Evolutionary conservation across 2,888 invertebrate species (phyloP).

Genomic region (Eretmocerus hayati): DNA sequence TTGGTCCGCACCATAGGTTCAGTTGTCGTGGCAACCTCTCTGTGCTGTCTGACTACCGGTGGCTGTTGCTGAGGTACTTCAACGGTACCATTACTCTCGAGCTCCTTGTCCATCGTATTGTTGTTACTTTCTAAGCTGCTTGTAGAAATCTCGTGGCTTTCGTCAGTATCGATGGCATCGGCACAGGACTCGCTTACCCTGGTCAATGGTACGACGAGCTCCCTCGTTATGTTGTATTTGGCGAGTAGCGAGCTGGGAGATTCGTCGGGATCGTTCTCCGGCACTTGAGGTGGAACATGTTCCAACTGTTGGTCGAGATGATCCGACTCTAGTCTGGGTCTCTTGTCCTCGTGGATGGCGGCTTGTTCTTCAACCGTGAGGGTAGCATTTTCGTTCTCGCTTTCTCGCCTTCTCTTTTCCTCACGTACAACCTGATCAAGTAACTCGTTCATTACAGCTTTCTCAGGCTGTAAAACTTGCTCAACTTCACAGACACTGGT

Average conservation of each 20-base stretch:
- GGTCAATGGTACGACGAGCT: constrained; percentile 18
- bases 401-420: no score
- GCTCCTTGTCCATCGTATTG: not conserved
- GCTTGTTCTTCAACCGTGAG: no score
- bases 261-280: not conserved
- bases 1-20: no score
- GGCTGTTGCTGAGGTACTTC: not conserved
- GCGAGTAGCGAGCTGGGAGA: not conserved
- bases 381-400: no score
- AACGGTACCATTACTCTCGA: not conserved
- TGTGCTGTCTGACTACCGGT: not conserved
- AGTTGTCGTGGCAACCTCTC: no score
- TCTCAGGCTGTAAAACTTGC: no score
- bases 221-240: constrained; percentile 13
- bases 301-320: not conserved
- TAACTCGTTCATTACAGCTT: no score
- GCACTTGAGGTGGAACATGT: not conserved
- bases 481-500: no score
- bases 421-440: no score
- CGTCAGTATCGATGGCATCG: constrained; percentile 1
- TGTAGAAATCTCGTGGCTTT: not conserved
- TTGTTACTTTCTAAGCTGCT: no score
- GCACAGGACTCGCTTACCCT: constrained; percentile 14
- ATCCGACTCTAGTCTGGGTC: not conserved
- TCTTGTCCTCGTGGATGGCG: not conserved